These are phyloP conservation scores for Carapus acus DNA, from an alignment of 2,797 vertebrate species.

Conservation along the genomic window DNA sequence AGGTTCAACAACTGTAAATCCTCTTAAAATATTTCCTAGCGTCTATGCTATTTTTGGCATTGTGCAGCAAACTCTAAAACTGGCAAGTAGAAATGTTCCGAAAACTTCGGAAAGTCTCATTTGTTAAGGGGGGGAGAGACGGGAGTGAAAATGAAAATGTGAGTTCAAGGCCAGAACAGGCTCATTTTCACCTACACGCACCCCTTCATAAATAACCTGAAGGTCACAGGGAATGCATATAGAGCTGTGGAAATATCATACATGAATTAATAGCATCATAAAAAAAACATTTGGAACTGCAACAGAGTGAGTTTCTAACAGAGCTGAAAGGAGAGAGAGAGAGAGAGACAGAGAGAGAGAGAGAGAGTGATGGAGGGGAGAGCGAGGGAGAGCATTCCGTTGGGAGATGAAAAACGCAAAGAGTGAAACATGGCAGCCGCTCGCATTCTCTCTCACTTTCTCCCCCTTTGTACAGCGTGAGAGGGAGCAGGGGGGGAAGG, in stretches of 20 bases:
- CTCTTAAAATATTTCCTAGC: slow-evolving; percentile 37
- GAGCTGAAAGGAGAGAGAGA: slow-evolving; percentile 9
- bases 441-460: no score
- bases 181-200: slow-evolving; percentile 48
- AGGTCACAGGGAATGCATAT: slow-evolving; percentile 73
- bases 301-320: slow-evolving; percentile 23
- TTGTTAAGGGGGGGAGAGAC: slow-evolving; percentile 34
- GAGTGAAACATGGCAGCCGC: no score
- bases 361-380: no score
- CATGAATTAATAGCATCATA: slow-evolving; percentile 72
- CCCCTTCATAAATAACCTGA: slow-evolving; percentile 68
- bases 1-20: slow-evolving; percentile 46
- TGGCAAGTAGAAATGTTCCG: slow-evolving; percentile 50
- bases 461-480: no score
- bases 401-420: no score
- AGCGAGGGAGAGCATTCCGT: no score
- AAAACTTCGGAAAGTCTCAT: slow-evolving; percentile 18
- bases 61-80: slow-evolving; percentile 57
- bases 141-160: slow-evolving; percentile 33
- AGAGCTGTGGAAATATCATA: slow-evolving; percentile 67
- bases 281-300: slow-evolving; percentile 42
- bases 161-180: slow-evolving; percentile 44
- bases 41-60: slow-evolving; percentile 67
- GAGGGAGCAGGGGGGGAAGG: slow-evolving; percentile 29
- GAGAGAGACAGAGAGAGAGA: slow-evolving; percentile 1